A percentile compares a stretch with the other conserved stretches of the same genome.
Conservation (phyloP, 2,797 vertebrate genomes). For the Notolabrus celidotus region DNA sequence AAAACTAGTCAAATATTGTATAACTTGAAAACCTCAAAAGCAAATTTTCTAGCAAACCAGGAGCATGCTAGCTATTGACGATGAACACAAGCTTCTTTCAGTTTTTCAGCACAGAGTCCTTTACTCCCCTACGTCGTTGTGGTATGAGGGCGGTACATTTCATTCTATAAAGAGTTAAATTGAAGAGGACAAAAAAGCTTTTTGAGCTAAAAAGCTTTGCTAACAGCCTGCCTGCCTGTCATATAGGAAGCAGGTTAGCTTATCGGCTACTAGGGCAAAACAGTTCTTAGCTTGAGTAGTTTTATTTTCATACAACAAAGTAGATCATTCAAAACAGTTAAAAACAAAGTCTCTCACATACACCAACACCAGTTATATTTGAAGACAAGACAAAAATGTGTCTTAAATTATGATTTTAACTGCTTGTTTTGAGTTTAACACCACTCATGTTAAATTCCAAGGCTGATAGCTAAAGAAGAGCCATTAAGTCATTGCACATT, state of each 20-base stretch:
- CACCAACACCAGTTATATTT: too few species aligned
- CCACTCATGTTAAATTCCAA: too few species aligned
- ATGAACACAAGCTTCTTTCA: background rate
- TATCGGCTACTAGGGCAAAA: background rate
- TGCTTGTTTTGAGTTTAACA: too few species aligned
- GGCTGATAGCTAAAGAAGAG: too few species aligned
- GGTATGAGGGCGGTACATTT: background rate
- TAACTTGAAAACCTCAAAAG: background rate
- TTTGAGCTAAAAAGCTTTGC: background rate
- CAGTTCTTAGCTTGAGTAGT: background rate
- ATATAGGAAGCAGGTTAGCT: background rate
- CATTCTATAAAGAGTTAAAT: background rate
- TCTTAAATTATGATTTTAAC: too few species aligned
- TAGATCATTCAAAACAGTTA: background rate
- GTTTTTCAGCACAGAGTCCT: background rate
- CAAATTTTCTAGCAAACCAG: background rate
- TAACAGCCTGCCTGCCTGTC: background rate
- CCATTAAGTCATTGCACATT: too few species aligned
- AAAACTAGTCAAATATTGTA: background rate
- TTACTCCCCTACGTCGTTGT: background rate
- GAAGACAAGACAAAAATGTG: too few species aligned
- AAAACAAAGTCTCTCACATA: constrained; percentile 2
- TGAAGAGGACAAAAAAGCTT: background rate
- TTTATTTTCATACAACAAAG: background rate
- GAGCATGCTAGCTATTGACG: background rate